Evolutionary conservation across 1,140 invertebrate species (phyloP), one percentile per base, ranked within the genome.

Genomic region (Matsumurasca onukii): DNA sequence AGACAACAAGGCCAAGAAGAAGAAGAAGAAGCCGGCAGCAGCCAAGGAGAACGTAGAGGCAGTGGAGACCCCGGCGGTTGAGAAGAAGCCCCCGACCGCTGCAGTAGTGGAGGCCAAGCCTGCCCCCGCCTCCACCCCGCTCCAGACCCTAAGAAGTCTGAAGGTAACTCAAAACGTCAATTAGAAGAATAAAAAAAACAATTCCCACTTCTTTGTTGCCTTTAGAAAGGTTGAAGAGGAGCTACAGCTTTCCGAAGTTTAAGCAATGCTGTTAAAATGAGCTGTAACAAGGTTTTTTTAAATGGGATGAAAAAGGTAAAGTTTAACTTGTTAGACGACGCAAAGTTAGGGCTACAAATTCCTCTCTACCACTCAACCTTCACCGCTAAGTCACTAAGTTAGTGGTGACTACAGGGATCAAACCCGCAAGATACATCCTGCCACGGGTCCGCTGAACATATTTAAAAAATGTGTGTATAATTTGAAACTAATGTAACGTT

Each of bases 21-120:
- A 68, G 39, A 68, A 68, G 39, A 68, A 68, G 57, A 74, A 77
- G 65, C 73, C 78, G 70, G 66, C 51, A 15, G 39, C 68, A 27
- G 49, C 24, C 31, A 71, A 71, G 45, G 64, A 76, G 22, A 69
- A 72, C 17, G 55, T 45, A 22, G 64, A 70, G 2, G 1, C 51
- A 25, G 48, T 61, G 1, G n/a, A n/a, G n/a, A 24, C 29, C 30
- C 25, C 20, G 1, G 34, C 62, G 66, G 20, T 68, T 67, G 27
- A 62, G 70, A 31, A 66, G 29, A 62, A 70, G 52, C n/a, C n/a
- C n/a, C n/a, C n/a, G n/a, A n/a, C n/a, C n/a, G n/a, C n/a, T n/a
- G 24, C 62, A 52, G 31, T 52, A 15, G 25, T 20, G 15, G 45
- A 49, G 22, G 61, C n/a, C n/a, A n/a, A 24, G 29, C 45, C 27